Evolutionary conservation across 2,888 invertebrate genomes (phyloP).

Genomic region (Melanophora roralis): DNA sequence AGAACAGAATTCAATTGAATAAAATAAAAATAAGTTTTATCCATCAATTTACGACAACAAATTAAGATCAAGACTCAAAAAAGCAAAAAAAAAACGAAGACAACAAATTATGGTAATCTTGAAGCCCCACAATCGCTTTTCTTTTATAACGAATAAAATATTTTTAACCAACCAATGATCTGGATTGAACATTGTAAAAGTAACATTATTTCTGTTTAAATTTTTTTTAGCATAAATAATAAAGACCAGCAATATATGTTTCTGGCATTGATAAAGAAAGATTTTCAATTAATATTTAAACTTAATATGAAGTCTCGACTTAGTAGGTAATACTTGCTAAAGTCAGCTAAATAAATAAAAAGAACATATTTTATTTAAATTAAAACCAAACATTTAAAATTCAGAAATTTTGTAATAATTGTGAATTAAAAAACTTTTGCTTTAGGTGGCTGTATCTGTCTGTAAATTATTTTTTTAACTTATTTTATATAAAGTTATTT

Average conservation of each 20-base stretch:
- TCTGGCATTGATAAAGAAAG: neutral
- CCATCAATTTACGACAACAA: constrained; percentile 57
- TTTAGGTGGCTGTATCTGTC: neutral
- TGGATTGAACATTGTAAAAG: constrained; percentile 27
- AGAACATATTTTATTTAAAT: constrained; percentile 1
- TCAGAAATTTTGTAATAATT: constrained; percentile 44
- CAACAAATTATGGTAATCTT: constrained; percentile 59
- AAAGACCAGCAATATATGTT: constrained; percentile 31
- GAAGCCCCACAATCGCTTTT: constrained; percentile 50
- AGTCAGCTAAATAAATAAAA: constrained; percentile 5
- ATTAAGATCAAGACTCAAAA: constrained; percentile 57
- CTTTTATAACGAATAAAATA: constrained; percentile 22
- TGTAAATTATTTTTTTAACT: constrained; percentile 42
- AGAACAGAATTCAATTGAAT: neutral
- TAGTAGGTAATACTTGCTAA: constrained; percentile 25
- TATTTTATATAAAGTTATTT: constrained; percentile 55
- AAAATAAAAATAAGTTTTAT: constrained; percentile 54
- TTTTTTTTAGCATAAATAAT: constrained; percentile 20
- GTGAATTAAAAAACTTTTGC: constrained; percentile 1
- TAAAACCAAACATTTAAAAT: constrained; percentile 28
- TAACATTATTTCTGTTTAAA: constrained; percentile 45
- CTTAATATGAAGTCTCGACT: constrained; percentile 27
- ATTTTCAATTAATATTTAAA: constrained; percentile 17
- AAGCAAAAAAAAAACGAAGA: constrained; percentile 34
- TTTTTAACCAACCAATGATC: constrained; percentile 35